Base-by-base conservation (phyloP, 2,113 vertebrate species). In the Phaethon lepturus region DNA sequence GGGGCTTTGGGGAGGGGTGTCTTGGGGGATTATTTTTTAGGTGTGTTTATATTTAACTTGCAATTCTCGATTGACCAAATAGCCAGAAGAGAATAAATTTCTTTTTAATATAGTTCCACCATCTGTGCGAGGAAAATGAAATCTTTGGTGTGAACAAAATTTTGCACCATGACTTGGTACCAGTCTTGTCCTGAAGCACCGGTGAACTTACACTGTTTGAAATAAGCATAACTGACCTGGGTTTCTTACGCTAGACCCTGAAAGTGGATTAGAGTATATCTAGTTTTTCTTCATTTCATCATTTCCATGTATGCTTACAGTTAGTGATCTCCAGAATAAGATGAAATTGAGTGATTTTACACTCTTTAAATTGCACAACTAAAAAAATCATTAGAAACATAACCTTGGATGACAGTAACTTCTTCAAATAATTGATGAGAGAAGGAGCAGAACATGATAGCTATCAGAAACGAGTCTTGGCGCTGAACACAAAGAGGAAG, bases 351-450 rank as follows among this genome's bases (percentile, higher is more conserved):
- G 81, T 91, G 62, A 90, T 92, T 87, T 95, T 91, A 60, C 67
- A 90, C 56, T 67, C 86, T 79, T 93, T 86, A 94, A 97, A 97
- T 96, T 96, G 67, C 59, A 88, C 66, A 95, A 91, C 95, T 95
- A 93, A 96, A 97, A 96, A 93, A 93, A 94, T 88, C 4, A 89
- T 95, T 97, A 93, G 91, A 88, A 93, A 96, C 9, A 2, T 92
- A 95, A 90, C 93, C 77, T 80, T 86, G 82, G 81, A 88, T 92
- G 80, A 82, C 90, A 96, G 71, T 87, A 94, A 75, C 55, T 83
- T 88, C 78, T 97, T 94, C 62, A 85, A 94, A 53, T 94, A 96
- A 96, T 87, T 95, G 80, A 97, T 97, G 93, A 96, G 88, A 90
- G 62, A 87, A 94, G 71, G 71, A 88, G 73, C 40, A 88, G 83